These are phyloP conservation scores for Setipinna tenuifilis DNA, from an alignment of 2,797 vertebrate genomes.

Conservation along the genomic window DNA sequence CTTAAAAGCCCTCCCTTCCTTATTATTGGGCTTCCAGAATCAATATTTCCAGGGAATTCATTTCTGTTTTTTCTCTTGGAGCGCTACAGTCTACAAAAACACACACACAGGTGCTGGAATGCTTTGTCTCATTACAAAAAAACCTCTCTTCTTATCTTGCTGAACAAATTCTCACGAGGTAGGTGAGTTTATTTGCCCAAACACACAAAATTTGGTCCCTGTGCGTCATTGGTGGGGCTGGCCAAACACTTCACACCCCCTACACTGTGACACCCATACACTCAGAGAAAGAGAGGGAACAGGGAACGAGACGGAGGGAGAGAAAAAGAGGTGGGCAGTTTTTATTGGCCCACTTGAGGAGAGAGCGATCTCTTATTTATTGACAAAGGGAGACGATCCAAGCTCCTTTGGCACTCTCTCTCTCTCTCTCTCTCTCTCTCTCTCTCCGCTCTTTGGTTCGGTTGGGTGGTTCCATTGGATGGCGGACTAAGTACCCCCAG, in stretches of 20 bases:
- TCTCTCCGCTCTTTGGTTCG: conserved; percentile 11
- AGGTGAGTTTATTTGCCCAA: neutral
- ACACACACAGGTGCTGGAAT: neutral
- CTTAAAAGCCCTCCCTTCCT: neutral
- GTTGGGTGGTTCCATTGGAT: conserved; percentile 40
- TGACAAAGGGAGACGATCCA: conserved; percentile 11
- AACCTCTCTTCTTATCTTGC: neutral
- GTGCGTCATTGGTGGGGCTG: neutral
- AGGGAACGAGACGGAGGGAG: neutral
- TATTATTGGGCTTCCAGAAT: conserved; percentile 11
- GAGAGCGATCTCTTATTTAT: conserved; percentile 7
- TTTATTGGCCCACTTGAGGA: conserved; percentile 8
- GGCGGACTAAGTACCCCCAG: neutral
- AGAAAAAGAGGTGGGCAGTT: neutral
- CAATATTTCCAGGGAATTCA: conserved; percentile 5
- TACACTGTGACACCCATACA: neutral
- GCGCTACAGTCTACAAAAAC: neutral
- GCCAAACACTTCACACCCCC: neutral
- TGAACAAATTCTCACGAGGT: neutral
- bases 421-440: conserved; percentile 1
- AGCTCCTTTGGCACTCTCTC: conserved; percentile 20
- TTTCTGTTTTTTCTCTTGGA: neutral
- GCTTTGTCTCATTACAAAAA: neutral
- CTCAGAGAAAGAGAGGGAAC: conserved; percentile 26
- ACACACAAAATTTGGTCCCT: neutral